Conservation (phyloP, 2,797 vertebrate species). For the Phataginus tricuspis region DNA sequence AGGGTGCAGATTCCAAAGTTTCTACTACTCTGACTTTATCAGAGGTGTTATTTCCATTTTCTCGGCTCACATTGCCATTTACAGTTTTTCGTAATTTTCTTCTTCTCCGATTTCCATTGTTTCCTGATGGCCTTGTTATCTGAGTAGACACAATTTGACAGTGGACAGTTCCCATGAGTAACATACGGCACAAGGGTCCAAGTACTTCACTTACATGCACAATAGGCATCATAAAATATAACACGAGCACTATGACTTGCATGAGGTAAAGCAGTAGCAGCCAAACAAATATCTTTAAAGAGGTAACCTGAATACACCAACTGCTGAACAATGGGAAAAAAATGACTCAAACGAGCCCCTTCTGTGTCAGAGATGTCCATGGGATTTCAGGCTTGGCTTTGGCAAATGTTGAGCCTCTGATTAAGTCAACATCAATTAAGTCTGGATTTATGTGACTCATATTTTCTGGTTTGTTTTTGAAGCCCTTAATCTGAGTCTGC, state of each 20-base stretch:
- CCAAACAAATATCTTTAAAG: conserved; percentile 92
- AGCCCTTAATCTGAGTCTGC: conserved; percentile 91
- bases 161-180: conserved; percentile 98
- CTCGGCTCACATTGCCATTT: conserved; percentile 83
- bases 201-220: conserved; percentile 93
- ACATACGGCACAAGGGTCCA: conserved; percentile 96
- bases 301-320: conserved; percentile 99
- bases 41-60: conserved; percentile 73
- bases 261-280: conserved; percentile 95
- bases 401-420: conserved; percentile 95
- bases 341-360: conserved; percentile 96
- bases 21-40: conserved; percentile 82
- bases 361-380: conserved; percentile 95
- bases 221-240: conserved; percentile 92
- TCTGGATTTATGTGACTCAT: conserved; percentile 88
- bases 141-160: conserved; percentile 99
- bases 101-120: conserved; percentile 90
- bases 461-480: conserved; percentile 87
- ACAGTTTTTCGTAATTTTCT: conserved; percentile 88
- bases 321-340: conserved; percentile 96
- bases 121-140: conserved; percentile 86
- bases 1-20: conserved; percentile 68
- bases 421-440: conserved; percentile 88
- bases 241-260: conserved; percentile 92
- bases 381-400: conserved; percentile 98